Conservation (phyloP, 2,113 vertebrate genomes). For the Mesembrinibis cayennensis region DNA sequence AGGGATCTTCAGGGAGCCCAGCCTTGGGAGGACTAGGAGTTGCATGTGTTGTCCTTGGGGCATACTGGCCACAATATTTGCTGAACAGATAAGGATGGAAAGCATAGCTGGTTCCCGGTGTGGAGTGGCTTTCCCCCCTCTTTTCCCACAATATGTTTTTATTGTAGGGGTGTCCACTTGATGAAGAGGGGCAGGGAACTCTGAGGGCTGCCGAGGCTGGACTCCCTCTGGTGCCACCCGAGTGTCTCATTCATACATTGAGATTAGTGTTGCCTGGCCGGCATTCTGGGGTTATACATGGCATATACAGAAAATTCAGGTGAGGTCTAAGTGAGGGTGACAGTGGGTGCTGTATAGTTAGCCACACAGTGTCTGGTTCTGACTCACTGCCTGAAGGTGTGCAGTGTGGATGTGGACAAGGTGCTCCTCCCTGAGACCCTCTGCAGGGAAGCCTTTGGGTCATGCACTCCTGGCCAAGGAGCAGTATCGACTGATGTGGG, state of each 20-base stretch:
- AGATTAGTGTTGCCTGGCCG: not conserved
- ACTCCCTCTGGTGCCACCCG: not conserved
- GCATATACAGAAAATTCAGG: not conserved
- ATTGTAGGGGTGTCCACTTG: not conserved
- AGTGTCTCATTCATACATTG: not conserved
- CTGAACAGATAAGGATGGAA: not conserved
- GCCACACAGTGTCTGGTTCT: not conserved
- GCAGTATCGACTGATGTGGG: rapidly evolving
- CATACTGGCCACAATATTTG: not conserved
- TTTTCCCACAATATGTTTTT: not conserved
- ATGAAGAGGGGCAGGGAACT: not conserved
- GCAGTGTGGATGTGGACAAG: not conserved
- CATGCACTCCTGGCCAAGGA: not conserved
- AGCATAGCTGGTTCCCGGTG: not conserved
- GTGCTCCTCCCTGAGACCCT: not conserved
- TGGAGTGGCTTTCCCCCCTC: not conserved
- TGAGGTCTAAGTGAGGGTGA: not conserved
- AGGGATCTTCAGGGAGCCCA: not conserved
- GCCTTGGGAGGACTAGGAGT: not conserved
- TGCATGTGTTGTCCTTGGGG: not conserved
- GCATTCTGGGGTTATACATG: not conserved
- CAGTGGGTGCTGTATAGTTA: not conserved
- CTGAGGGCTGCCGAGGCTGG: not conserved
- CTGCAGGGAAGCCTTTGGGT: not conserved
- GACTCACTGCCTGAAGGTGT: not conserved